A percentile compares a stretch with the other conserved stretches of the same genome.
phyloP scores from a whole-genome alignment of 2,797 vertebrate genomes.

The Acomys russatus region DNA sequence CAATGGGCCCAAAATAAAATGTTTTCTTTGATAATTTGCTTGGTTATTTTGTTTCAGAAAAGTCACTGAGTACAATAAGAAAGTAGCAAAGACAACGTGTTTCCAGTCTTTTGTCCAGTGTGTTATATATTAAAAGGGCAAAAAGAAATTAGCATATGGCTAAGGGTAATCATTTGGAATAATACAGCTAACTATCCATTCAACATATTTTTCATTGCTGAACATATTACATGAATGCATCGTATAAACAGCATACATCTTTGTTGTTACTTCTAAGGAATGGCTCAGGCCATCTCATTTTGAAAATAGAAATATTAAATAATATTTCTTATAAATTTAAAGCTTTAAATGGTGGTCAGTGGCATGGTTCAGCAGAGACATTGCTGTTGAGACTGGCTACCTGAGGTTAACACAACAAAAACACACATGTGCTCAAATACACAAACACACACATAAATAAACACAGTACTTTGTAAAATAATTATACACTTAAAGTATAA shows the following conservation, averaged over 20 bases:
- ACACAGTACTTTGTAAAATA: neutral
- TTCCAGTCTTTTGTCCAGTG: conserved; percentile 12
- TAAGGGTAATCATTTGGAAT: neutral
- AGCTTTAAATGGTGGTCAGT: neutral
- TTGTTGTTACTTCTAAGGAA: neutral
- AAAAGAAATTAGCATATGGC: neutral
- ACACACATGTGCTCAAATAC: neutral
- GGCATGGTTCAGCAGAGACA: neutral
- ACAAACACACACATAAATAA: neutral
- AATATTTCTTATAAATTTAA: neutral
- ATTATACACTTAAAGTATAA: neutral
- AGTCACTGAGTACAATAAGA: neutral
- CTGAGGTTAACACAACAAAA: too few relatives aligned
- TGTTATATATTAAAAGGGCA: neutral
- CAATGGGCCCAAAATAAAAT: neutral
- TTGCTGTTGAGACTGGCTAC: neutral
- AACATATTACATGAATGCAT: neutral
- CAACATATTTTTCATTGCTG: neutral
- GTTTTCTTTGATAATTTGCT: neutral
- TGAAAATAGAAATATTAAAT: neutral
- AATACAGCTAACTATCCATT: neutral
- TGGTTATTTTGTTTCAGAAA: neutral
- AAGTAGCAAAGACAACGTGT: neutral
- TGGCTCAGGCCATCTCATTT: neutral
- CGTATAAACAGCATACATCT: neutral